Evolutionary conservation across 2,888 invertebrate genomes (phyloP), one percentile per base, ranked within the genome.

Genomic region (Arenicola marina): DNA sequence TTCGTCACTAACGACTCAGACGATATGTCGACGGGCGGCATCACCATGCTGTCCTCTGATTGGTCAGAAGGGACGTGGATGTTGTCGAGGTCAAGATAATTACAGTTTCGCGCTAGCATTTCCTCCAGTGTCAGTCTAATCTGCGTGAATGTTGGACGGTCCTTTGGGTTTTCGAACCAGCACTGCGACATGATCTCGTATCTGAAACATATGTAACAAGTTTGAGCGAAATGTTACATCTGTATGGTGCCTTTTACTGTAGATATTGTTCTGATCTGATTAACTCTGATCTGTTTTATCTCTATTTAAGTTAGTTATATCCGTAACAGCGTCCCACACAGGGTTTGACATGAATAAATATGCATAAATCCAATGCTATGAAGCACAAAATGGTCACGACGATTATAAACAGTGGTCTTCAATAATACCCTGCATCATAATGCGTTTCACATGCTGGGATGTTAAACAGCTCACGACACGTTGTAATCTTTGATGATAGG

Each of bases 131-230:
- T 73, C n/a, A 72, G 63, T 26, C 79, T 70, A 7, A 81, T 72
- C 43, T 76, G 73, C 2, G 74, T 75, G 68, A 81, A 81, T 32
- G 73, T 68, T 1, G 79, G 80, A 29, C 81, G 68, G 53, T 80
- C 78, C 15, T 56, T 61, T 0, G 80, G 76, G 34, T 67, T 67
- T 31, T 78, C 78, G n/a, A 71, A 70, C 81, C 81, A 81, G 59
- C 80, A 81, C 51, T 75, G 73, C n/a, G 73, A 67, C 78, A 81
- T 80, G n/a, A 80, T 73, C 59, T 72, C 72, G 67, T 80, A 81
- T 59, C 81, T 81, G 67, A 2, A 70, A 65, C 15, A 11, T 7
- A 48, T 11, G 15, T 28, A 7, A 53, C 7, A 53, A 11, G 7
- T 28, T 53, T 7, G 26, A 11, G 15, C 7, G 11, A 53, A 24